Conservation (phyloP, 2,888 invertebrate species). For the Sialis fuliginosa region DNA sequence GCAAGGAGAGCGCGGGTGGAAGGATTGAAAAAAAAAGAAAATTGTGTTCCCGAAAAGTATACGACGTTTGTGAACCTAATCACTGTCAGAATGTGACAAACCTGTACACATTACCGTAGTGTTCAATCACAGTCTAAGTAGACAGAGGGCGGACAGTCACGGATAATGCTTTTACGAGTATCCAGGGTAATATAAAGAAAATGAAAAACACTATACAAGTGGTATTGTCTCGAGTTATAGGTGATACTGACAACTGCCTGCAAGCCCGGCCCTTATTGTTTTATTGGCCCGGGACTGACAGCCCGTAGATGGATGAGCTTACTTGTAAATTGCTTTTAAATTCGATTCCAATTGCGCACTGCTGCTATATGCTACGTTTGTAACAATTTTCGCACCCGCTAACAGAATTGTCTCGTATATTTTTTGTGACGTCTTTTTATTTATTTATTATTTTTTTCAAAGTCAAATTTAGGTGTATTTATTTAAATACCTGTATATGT, state of each 20-base stretch:
- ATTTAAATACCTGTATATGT: too few relatives aligned
- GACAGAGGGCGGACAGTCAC: slow-evolving; percentile 54
- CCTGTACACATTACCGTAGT: background rate
- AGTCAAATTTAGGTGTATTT: too few relatives aligned
- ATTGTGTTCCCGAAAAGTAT: slow-evolving; percentile 24
- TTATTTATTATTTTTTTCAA: too few relatives aligned
- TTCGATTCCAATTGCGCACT: too few relatives aligned
- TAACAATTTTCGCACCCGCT: too few relatives aligned
- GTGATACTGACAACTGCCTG: slow-evolving; percentile 3
- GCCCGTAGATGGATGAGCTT: too few relatives aligned
- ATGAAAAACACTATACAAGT: slow-evolving; percentile 55
- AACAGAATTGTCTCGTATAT: too few relatives aligned
- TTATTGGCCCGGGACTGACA: too few relatives aligned
- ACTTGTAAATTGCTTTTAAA: too few relatives aligned
- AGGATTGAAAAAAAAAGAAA: slow-evolving; percentile 20
- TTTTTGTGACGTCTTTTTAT: too few relatives aligned
- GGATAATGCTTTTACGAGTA: slow-evolving; percentile 77
- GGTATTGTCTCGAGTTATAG: slow-evolving; percentile 2
- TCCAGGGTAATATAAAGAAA: slow-evolving; percentile 77
- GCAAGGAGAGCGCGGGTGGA: background rate
- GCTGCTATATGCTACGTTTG: too few relatives aligned
- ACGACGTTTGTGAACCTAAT: slow-evolving; percentile 2
- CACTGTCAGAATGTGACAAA: slow-evolving; percentile 5
- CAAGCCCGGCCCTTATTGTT: background rate
- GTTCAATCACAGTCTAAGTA: slow-evolving; percentile 25